A percentile compares a stretch with the other conserved stretches of the same genome.
Conservation (phyloP, 2,113 vertebrate genomes). For the Scomber japonicus region DNA sequence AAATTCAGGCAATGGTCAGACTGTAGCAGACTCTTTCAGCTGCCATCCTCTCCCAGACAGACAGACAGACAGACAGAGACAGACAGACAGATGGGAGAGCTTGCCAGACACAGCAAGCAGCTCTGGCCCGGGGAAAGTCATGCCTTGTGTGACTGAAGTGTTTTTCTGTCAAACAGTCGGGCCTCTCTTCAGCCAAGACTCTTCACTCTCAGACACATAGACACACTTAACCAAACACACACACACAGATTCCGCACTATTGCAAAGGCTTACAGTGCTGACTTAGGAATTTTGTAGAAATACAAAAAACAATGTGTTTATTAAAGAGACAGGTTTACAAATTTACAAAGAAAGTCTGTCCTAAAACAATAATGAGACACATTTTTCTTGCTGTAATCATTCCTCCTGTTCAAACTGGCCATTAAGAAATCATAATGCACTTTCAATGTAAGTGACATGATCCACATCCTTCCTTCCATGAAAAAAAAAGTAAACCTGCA, state of each 20-base stretch:
- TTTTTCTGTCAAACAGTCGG: slow-evolving; percentile 38
- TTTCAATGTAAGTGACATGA: too few relatives aligned
- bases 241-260: background rate
- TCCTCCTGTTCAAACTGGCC: too few relatives aligned
- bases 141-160: slow-evolving; percentile 42
- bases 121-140: slow-evolving; percentile 10
- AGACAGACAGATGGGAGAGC: slow-evolving; percentile 40
- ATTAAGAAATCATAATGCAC: too few relatives aligned
- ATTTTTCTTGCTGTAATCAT: too few relatives aligned
- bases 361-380: too few relatives aligned
- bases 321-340: background rate
- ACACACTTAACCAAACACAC: slow-evolving; percentile 19
- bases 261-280: slow-evolving; percentile 6
- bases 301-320: background rate
- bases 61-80: slow-evolving; percentile 33
- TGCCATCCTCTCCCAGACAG: slow-evolving; percentile 11
- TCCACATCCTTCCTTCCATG: too few relatives aligned
- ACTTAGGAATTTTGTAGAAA: background rate
- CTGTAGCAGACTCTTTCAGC: slow-evolving; percentile 4
- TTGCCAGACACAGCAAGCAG: slow-evolving; percentile 32
- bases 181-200: slow-evolving; percentile 25
- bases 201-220: slow-evolving; percentile 4
- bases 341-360: too few relatives aligned
- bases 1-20: slow-evolving; percentile 15
- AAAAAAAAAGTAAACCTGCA: too few relatives aligned